Evolutionary conservation across 92 coral and sea anemone genomes (phyloP), one percentile per base, ranked within the genome.

Genomic region (Zoanthus sansibaricus): DNA sequence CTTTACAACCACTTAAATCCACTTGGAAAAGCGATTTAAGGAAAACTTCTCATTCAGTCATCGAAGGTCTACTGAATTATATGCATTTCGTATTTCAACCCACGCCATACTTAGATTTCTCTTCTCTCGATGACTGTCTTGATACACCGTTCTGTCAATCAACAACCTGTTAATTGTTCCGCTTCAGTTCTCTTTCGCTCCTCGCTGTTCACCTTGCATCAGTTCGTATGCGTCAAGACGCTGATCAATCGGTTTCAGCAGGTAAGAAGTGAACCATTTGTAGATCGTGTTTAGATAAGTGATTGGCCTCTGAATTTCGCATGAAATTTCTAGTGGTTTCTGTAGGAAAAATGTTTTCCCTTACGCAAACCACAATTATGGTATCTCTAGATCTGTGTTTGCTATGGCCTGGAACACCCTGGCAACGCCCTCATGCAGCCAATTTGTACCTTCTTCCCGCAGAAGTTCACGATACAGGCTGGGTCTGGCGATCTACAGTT

Each of bases 171-270:
- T 73, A 11, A 79, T 49, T 21, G 86, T 82, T 13, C 75, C 86
- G 51, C 86, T 82, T 31, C 86, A 82, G 86, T 51, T 51, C 48
- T 32, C 56, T 61, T 62, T 82, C 30, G 76, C 17, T 30, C 76
- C 54, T 17, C 86, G 9, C 86, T 82, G 86, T 56, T 82, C 33
- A 46, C 75, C 7, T 55, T 82, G 54, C 86, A 82, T 66, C 30
- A 62, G 52, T 6, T 49, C 75, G 72, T 82, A 62, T 51, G 69
- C 58, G 54, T 82, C 14, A 68, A 12, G 33, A 9, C 21, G 44
- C 73, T 17, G 33, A 6, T 68, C 42, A 59, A 12, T 82, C 64
- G 75, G 86, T 51, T 82, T 82, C 48, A 61, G 72, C n/a, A 37
- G 48, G 51, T n/a, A 49, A 49, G 55, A 49, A 14, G 55, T 82